A percentile compares a stretch with the other conserved stretches of the same genome.
Evolutionary conservation across 2,113 vertebrate species (phyloP).

Genomic region (Odontesthes bonariensis): DNA sequence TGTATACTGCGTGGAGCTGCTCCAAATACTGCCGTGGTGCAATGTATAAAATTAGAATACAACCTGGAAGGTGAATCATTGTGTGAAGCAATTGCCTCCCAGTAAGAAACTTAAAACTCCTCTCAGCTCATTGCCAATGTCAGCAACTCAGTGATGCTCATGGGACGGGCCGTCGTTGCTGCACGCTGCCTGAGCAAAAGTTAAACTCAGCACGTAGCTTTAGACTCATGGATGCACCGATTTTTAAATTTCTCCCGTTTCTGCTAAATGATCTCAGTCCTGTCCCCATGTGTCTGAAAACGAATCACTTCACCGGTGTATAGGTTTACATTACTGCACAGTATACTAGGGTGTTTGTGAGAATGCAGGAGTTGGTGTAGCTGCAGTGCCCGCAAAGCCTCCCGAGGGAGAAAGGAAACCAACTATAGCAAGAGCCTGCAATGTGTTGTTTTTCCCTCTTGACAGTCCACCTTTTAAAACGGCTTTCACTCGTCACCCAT

Average conservation of each 20-base stretch:
- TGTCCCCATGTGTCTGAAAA: slow-evolving; percentile 4
- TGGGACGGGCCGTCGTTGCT: slow-evolving; percentile 25
- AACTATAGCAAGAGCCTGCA: slow-evolving; percentile 11
- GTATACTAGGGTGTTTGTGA: background rate
- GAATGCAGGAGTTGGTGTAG: background rate
- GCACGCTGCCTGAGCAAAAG: slow-evolving; percentile 13
- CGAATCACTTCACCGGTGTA: background rate
- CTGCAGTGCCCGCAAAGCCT: slow-evolving; percentile 19
- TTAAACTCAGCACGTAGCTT: slow-evolving; percentile 15
- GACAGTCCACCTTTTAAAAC: slow-evolving; percentile 41
- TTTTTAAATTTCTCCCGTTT: background rate
- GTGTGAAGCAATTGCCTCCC: slow-evolving; percentile 23
- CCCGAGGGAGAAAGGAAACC: background rate
- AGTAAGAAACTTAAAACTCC: slow-evolving; percentile 47
- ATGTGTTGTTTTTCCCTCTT: slow-evolving; percentile 22
- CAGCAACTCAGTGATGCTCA: slow-evolving; percentile 33
- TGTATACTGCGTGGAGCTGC: background rate
- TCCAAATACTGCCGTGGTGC: background rate
- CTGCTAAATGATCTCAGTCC: background rate
- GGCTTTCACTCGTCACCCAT: slow-evolving; percentile 54
- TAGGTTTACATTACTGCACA: slow-evolving; percentile 12
- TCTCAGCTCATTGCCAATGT: slow-evolving; percentile 26
- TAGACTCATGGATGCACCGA: slow-evolving; percentile 4
- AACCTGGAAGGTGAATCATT: slow-evolving; percentile 37
- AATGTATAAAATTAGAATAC: background rate